A percentile compares a stretch with the other conserved stretches of the same genome.
Evolutionary conservation across 2,113 vertebrate species (phyloP).

Genomic region (Eurypyga helias): DNA sequence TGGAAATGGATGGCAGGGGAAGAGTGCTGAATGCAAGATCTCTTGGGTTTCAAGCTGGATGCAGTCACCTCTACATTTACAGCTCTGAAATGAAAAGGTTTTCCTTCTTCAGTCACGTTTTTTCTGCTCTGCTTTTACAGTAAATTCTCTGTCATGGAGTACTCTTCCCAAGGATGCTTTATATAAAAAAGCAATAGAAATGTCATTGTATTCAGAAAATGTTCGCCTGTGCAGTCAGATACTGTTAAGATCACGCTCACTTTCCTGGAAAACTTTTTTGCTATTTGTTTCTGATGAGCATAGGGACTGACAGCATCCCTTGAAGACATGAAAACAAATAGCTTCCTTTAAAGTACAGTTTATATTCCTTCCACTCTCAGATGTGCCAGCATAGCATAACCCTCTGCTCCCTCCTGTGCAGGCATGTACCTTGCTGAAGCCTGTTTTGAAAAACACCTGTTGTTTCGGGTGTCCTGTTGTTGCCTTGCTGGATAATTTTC

Average conservation of each 20-base stretch:
- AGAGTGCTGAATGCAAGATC: not conserved
- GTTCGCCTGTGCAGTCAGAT: not conserved
- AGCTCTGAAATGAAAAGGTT: not conserved
- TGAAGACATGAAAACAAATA: not conserved
- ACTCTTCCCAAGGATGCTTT: not conserved
- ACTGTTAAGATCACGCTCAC: not conserved
- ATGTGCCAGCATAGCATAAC: not conserved
- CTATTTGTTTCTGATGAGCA: not conserved
- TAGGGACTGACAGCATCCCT: not conserved
- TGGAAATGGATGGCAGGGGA: not conserved
- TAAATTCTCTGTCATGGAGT: not conserved
- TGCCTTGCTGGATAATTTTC: not conserved
- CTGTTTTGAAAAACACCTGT: not conserved
- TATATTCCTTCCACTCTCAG: not conserved
- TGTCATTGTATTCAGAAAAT: not conserved
- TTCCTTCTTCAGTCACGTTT: not conserved
- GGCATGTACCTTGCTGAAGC: not conserved
- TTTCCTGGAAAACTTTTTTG: not conserved
- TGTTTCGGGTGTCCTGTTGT: fast-evolving
- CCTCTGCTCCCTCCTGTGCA: not conserved
- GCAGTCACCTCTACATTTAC: not conserved
- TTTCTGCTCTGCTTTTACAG: not conserved
- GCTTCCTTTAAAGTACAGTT: not conserved
- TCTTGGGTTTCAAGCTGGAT: not conserved
- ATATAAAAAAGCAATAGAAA: not conserved